Base-by-base conservation (phyloP, 2,888 invertebrate genomes). In the Nycteola revayana region DNA sequence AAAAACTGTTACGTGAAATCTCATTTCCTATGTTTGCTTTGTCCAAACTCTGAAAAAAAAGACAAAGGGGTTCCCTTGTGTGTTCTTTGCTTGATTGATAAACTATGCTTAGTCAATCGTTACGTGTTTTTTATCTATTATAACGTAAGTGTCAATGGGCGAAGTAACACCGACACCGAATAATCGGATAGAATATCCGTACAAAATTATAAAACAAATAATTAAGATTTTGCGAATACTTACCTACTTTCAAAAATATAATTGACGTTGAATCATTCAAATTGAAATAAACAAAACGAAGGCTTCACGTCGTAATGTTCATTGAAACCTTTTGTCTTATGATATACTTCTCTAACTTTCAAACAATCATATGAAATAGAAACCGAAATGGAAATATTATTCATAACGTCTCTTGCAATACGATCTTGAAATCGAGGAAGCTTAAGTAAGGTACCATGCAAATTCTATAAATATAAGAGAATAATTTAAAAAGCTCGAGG, bases 1-100 rank as follows among this genome's bases (percentile, higher is more conserved):
- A 87, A 86, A 87, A 84, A 84, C 70, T 72, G 72, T 71, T 71
- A 83, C 86, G 83, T 87, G 82, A 85, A 87, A 86, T 87, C 78
- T 75, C 82, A 83, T 87, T 86, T 87, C 87, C 86, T 75, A 76
- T 75, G 66, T 78, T 74, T 58, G 66, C 75, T 75, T 84, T 78
- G 82, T 84, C 66, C 72, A 58, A 59, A 56, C 51, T 63, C 40
- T 58, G 60, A 66, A 71, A 75, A 77, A 72, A 57, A 71, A 7
- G 7, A 71, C 61, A 66, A 70, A 75, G 68, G 65, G 73, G 67
- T 60, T 66, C 62, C 64, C 63, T 49, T 64, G 66, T 62, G 66
- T 67, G 61, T 62, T 65, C 64, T 65, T 59, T 57, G 32, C 44
- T 40, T 61, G 59, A 66, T 67, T 66, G 69, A 69, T 69, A 67